Conservation (phyloP, 2,113 vertebrate genomes). For the Cephalopholis sonnerati region DNA sequence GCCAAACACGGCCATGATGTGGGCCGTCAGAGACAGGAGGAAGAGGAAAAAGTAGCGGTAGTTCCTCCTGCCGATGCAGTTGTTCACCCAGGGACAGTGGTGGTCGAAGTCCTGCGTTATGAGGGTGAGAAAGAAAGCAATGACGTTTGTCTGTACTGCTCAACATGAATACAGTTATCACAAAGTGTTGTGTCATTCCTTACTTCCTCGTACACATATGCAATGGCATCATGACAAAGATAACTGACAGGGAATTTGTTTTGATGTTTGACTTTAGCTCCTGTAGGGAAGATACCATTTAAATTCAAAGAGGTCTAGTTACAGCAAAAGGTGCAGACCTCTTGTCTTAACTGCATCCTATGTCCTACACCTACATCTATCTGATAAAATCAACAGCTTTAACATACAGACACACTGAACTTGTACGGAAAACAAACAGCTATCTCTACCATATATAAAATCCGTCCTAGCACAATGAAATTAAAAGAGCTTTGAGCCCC, state of each 20-base stretch:
- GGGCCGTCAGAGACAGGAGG: constrained; percentile 94
- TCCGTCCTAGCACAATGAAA: too few relatives aligned
- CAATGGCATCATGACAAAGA: neutral
- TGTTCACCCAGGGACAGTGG: constrained; percentile 99
- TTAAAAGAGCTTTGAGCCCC: too few relatives aligned
- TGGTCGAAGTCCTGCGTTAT: constrained; percentile 93
- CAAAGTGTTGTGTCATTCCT: neutral
- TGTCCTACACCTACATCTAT: too few relatives aligned
- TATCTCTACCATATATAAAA: too few relatives aligned
- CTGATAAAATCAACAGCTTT: too few relatives aligned
- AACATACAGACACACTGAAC: too few relatives aligned
- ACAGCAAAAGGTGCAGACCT: too few relatives aligned
- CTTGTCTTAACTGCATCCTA: too few relatives aligned
- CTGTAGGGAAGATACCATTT: too few relatives aligned
- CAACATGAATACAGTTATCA: constrained; percentile 4
- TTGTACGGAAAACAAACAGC: too few relatives aligned
- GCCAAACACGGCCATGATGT: constrained; percentile 97
- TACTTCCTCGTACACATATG: neutral
- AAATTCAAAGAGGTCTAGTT: too few relatives aligned
- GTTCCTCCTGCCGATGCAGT: constrained; percentile 96
- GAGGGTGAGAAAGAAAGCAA: neutral
- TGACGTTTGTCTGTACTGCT: neutral
- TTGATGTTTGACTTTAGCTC: neutral
- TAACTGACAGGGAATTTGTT: neutral
- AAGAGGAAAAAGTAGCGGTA: constrained; percentile 99